phyloP scores from a whole-genome alignment of 1,140 invertebrate species.

The Matsumurasca onukii region DNA sequence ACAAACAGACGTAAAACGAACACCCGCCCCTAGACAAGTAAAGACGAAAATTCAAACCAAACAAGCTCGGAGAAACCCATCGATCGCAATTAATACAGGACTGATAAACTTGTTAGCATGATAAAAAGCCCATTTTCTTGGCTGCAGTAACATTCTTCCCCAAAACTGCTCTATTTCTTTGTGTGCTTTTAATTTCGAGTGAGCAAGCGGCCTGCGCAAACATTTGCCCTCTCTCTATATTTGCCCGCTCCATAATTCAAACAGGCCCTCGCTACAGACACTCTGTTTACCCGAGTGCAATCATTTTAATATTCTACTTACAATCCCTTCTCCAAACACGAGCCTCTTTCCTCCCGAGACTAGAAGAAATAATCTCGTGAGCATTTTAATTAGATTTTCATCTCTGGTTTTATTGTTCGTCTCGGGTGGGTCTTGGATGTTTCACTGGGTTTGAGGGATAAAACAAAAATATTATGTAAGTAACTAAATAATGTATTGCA shows the following conservation, averaged over 20 bases:
- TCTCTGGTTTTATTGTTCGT: too few species aligned
- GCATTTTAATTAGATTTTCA: too few species aligned
- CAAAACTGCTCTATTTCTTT: constrained; percentile 44
- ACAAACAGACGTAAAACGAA: too few species aligned
- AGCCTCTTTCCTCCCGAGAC: neutral
- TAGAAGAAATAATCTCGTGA: too few species aligned
- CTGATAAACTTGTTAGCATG: neutral
- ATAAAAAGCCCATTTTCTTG: neutral
- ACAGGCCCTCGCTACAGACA: constrained; percentile 36
- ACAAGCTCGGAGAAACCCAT: neutral
- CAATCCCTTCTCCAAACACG: constrained; percentile 37
- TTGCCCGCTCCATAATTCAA: constrained; percentile 45
- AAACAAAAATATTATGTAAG: too few species aligned
- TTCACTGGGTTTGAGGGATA: too few species aligned
- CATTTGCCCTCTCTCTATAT: constrained; percentile 42
- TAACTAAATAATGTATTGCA: too few species aligned
- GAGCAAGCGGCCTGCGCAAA: constrained; percentile 42
- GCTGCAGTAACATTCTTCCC: constrained; percentile 34
- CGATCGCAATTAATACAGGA: neutral
- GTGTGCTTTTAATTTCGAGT: constrained; percentile 45
- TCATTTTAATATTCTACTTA: constrained; percentile 45
- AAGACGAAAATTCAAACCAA: neutral
- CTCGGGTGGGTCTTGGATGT: too few species aligned
- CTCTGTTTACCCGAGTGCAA: constrained; percentile 44
- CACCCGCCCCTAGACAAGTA: too few species aligned